Conservation (phyloP, 2,797 vertebrate species). For the Trematomus bernacchii region DNA sequence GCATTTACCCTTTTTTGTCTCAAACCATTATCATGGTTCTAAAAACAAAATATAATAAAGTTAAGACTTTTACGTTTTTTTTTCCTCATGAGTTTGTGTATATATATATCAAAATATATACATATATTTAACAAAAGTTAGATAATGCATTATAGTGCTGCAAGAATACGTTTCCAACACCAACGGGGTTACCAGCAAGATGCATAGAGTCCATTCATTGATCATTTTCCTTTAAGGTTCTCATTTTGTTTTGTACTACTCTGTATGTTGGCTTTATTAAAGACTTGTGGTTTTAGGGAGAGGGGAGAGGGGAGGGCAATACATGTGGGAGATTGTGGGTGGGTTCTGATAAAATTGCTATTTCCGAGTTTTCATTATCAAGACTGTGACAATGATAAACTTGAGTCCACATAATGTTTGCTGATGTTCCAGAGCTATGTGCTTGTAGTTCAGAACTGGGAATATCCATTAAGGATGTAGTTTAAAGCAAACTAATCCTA, state of each 20-base stretch:
- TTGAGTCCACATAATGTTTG: constrained; percentile 58
- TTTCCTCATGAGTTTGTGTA: constrained; percentile 84
- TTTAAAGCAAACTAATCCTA: constrained; percentile 68
- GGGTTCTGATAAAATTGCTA: constrained; percentile 50
- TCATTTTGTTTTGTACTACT: constrained; percentile 69
- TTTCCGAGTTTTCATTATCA: constrained; percentile 46
- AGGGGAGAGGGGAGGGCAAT: constrained; percentile 29
- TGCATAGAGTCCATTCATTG: constrained; percentile 76
- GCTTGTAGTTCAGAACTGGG: constrained; percentile 57
- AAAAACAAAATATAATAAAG: constrained; percentile 87
- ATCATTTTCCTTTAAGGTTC: constrained; percentile 62
- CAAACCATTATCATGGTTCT: constrained; percentile 81
- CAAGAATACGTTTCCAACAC: constrained; percentile 76
- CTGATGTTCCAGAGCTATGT: constrained; percentile 62
- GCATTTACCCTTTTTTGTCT: constrained; percentile 79
- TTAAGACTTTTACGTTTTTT: constrained; percentile 85
- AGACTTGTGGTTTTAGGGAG: constrained; percentile 50
- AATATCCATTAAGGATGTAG: constrained; percentile 61
- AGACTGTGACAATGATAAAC: constrained; percentile 58
- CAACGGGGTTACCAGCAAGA: constrained; percentile 79
- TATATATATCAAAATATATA: constrained; percentile 81
- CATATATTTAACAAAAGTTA: constrained; percentile 82
- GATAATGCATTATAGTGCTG: constrained; percentile 69
- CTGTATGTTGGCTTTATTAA: constrained; percentile 66
- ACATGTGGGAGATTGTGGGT: constrained; percentile 48